These are phyloP conservation scores for Ruditapes philippinarum DNA, from an alignment of 1,140 invertebrate genomes.

Conservation along the genomic window DNA sequence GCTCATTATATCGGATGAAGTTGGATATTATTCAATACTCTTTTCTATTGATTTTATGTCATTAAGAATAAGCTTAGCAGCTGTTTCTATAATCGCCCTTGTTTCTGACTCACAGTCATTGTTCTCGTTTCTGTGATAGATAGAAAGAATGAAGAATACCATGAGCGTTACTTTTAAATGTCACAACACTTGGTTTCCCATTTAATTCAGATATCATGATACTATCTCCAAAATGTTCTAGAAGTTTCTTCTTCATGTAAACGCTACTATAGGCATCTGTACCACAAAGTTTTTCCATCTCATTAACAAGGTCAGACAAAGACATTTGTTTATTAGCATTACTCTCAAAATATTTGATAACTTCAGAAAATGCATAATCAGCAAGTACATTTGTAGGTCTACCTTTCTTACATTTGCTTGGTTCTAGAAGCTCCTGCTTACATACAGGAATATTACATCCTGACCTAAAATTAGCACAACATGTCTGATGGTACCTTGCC, in stretches of 20 bases:
- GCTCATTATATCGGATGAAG: background rate
- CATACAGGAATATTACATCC: background rate
- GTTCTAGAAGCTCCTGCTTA: background rate
- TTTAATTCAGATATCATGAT: conserved; percentile 67
- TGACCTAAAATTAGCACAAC: conserved; percentile 1
- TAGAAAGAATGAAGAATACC: conserved; percentile 65
- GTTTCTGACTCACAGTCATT: conserved; percentile 2
- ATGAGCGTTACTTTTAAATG: conserved; percentile 46
- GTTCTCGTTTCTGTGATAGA: background rate
- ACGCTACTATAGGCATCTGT: too few species aligned
- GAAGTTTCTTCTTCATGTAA: too few species aligned
- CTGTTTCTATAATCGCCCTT: conserved; percentile 55
- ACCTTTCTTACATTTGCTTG: background rate
- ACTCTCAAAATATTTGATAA: background rate
- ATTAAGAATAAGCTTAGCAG: conserved; percentile 58
- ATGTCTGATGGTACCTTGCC: conserved; percentile 24
- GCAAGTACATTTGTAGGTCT: background rate
- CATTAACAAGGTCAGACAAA: background rate
- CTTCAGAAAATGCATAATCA: background rate
- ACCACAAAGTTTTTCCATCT: too few species aligned
- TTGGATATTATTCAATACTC: conserved; percentile 31
- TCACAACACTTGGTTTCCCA: conserved; percentile 68
- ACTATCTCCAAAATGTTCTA: too few species aligned
- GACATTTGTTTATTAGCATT: background rate
- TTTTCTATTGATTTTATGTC: conserved; percentile 45